A percentile compares a stretch with the other conserved stretches of the same genome.
Evolutionary conservation across 2,797 vertebrate species (phyloP).

Genomic region (Chanos chanos): DNA sequence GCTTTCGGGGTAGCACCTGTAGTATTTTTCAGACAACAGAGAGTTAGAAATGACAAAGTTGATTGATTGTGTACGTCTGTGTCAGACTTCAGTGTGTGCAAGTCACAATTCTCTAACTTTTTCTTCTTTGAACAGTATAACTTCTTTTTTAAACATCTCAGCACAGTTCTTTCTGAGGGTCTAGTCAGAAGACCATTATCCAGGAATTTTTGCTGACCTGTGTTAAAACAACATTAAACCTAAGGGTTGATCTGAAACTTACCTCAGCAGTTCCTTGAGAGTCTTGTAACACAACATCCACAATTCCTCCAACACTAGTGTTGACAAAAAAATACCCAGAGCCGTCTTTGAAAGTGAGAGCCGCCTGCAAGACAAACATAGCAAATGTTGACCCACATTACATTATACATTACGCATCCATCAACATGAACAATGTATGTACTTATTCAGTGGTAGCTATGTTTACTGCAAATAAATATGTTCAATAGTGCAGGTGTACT

Average conservation of each 20-base stretch:
- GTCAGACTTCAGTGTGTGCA: too few relatives aligned
- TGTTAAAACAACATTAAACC: background rate
- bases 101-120: too few relatives aligned
- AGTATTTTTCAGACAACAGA: background rate
- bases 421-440: too few relatives aligned
- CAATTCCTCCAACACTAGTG: constrained; percentile 71
- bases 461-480: too few relatives aligned
- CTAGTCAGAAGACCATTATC: too few relatives aligned
- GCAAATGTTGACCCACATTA: too few relatives aligned
- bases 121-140: too few relatives aligned
- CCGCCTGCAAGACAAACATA: constrained; percentile 67
- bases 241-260: constrained; percentile 45
- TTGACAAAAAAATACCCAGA: constrained; percentile 95
- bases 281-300: constrained; percentile 77
- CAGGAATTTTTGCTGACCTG: background rate
- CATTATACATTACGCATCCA: background rate
- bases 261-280: constrained; percentile 75
- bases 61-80: too few relatives aligned
- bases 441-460: too few relatives aligned
- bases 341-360: constrained; percentile 80
- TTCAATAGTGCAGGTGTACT: too few relatives aligned
- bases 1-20: constrained; percentile 81
- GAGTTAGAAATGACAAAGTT: background rate
- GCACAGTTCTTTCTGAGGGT: too few relatives aligned
- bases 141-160: too few relatives aligned